A percentile compares a stretch with the other conserved stretches of the same genome.
phyloP scores from a whole-genome alignment of 1,140 invertebrate species.

The Penaeus japonicus region DNA sequence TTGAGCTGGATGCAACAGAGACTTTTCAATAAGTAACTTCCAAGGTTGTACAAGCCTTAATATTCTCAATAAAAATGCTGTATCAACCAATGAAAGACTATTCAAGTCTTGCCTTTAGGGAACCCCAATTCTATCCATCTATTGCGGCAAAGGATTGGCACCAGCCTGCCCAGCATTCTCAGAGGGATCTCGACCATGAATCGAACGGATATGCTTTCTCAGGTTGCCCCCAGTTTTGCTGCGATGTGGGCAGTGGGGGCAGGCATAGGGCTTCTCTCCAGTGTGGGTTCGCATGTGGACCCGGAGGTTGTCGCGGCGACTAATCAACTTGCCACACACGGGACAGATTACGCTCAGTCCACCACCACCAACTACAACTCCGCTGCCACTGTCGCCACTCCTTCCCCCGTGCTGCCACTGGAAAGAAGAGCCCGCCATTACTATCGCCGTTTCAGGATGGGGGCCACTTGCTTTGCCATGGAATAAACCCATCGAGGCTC shows the following conservation, averaged over 20 bases:
- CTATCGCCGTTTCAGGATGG: background rate
- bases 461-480: background rate
- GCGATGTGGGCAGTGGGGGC: constrained; percentile 51
- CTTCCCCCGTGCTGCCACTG: constrained; percentile 20
- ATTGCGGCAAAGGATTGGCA: background rate
- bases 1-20: too few species aligned
- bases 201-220: constrained; percentile 59
- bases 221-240: constrained; percentile 59
- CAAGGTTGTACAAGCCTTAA: too few species aligned
- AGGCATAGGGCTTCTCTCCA: constrained; percentile 51
- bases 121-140: background rate
- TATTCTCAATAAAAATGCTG: too few species aligned
- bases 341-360: constrained; percentile 47
- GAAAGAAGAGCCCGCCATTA: constrained; percentile 29
- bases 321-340: constrained; percentile 60
- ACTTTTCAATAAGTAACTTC: too few species aligned
- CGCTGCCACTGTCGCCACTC: background rate
- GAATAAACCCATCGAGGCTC: too few species aligned
- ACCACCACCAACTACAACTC: constrained; percentile 1
- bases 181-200: constrained; percentile 27
- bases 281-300: constrained; percentile 58
- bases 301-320: constrained; percentile 59
- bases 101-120: background rate
- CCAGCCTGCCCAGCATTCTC: constrained; percentile 3
- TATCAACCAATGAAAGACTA: background rate